These are phyloP conservation scores for Malurus melanocephalus DNA, from an alignment of 2,113 vertebrate species.

Conservation along the genomic window DNA sequence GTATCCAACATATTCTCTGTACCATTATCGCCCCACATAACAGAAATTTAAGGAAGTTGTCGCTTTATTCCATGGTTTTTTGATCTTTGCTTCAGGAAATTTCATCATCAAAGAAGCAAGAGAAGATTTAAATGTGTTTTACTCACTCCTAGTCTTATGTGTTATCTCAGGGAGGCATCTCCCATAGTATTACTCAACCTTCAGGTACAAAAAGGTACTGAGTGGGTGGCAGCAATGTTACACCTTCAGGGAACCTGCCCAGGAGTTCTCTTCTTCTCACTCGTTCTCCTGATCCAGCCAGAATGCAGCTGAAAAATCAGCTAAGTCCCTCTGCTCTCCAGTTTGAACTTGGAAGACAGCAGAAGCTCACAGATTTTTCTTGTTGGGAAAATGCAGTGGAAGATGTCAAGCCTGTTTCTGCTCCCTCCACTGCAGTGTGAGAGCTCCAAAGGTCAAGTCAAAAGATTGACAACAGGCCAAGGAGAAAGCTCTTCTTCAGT, in stretches of 20 bases:
- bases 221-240: background rate
- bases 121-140: background rate
- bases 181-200: background rate
- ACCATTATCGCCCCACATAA: background rate
- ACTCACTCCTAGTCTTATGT: background rate
- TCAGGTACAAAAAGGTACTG: background rate
- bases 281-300: background rate
- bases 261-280: background rate
- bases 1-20: background rate
- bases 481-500: background rate
- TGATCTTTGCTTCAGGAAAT: background rate
- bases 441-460: background rate
- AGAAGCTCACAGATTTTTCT: background rate
- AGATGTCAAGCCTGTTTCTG: background rate
- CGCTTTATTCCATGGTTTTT: background rate
- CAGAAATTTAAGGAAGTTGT: background rate
- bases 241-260: background rate
- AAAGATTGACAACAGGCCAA: background rate
- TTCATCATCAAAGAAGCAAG: background rate
- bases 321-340: background rate
- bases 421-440: fast-evolving
- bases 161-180: background rate
- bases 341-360: background rate
- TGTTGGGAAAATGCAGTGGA: background rate
- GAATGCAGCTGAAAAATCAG: background rate